Conservation (phyloP, 2,113 vertebrate species). For the Salvator merianae region DNA sequence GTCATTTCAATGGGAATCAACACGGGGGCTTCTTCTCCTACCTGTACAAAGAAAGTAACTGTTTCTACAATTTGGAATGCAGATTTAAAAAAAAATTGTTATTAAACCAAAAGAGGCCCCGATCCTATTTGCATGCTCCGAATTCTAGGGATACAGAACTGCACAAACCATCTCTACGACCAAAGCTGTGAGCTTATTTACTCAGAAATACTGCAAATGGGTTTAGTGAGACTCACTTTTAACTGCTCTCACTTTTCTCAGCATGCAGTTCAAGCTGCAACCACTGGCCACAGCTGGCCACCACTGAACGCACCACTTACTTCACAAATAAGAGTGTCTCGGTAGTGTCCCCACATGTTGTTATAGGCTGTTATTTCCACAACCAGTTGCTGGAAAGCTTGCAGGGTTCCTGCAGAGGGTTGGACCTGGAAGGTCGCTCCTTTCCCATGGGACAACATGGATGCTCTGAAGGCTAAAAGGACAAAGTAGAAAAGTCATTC, state of each 20-base stretch:
- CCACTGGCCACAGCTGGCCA: background rate
- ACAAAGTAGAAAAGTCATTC: conserved; percentile 19
- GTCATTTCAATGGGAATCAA: conserved; percentile 84
- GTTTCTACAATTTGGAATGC: conserved; percentile 2
- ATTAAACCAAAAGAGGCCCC: too few relatives aligned
- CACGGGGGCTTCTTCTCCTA: conserved; percentile 78
- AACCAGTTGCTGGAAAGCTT: conserved; percentile 78
- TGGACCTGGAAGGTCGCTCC: conserved; percentile 84
- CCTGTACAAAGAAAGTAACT: conserved; percentile 66
- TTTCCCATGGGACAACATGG: conserved; percentile 82
- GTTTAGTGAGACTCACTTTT: too few relatives aligned
- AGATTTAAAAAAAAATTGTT: too few relatives aligned
- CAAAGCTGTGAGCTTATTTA: too few relatives aligned
- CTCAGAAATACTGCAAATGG: too few relatives aligned
- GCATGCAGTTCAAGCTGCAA: too few relatives aligned
- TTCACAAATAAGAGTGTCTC: conserved; percentile 84
- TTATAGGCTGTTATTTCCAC: conserved; percentile 84
- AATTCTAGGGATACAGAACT: too few relatives aligned
- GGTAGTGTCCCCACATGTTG: conserved; percentile 95
- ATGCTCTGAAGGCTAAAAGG: conserved; percentile 78
- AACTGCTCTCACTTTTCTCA: too few relatives aligned
- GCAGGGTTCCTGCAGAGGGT: conserved; percentile 76
- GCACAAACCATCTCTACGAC: too few relatives aligned
- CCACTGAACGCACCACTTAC: conserved; percentile 67
- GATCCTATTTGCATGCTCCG: too few relatives aligned